Percentiles rank a stretch among this genome's conserved stretches.
phyloP scores from a whole-genome alignment of 2,797 vertebrate genomes.

The Oreonectes daqikongensis region DNA sequence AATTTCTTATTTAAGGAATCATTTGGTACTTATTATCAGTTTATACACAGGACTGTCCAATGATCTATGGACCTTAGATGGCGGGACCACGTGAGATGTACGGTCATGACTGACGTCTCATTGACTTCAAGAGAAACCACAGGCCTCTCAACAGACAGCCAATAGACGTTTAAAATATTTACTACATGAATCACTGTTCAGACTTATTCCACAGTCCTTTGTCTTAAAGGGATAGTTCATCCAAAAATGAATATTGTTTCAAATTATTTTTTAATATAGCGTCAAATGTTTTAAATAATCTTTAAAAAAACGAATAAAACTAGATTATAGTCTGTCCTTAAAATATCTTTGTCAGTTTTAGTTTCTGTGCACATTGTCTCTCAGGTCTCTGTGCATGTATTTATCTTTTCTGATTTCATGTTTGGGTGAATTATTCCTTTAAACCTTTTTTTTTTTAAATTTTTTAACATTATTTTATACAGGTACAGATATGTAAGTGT shows the following conservation, averaged over 20 bases:
- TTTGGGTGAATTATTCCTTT: constrained; percentile 56
- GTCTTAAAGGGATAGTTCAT: constrained; percentile 20
- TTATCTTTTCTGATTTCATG: constrained; percentile 55
- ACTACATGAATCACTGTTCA: constrained; percentile 14
- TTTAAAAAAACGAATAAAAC: too few relatives aligned
- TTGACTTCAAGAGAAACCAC: constrained; percentile 30
- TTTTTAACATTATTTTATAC: constrained; percentile 76
- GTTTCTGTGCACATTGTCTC: constrained; percentile 29
- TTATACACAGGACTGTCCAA: constrained; percentile 32
- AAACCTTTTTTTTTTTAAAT: constrained; percentile 62
- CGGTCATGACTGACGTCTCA: constrained; percentile 13
- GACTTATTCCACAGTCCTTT: not conserved
- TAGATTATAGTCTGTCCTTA: constrained; percentile 2
- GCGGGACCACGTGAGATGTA: constrained; percentile 13
- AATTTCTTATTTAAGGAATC: constrained; percentile 35
- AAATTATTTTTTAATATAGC: not conserved
- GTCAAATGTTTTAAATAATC: constrained; percentile 6
- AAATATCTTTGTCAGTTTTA: constrained; percentile 20
- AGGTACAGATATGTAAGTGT: constrained; percentile 71
- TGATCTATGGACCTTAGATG: constrained; percentile 15
- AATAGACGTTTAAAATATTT: constrained; percentile 21
- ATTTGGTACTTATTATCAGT: constrained; percentile 24
- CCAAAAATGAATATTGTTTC: not conserved
- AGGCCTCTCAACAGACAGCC: constrained; percentile 31
- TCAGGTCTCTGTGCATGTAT: constrained; percentile 54